Base-by-base conservation (phyloP, 1,140 invertebrate species). In the Drosophila lini region DNA sequence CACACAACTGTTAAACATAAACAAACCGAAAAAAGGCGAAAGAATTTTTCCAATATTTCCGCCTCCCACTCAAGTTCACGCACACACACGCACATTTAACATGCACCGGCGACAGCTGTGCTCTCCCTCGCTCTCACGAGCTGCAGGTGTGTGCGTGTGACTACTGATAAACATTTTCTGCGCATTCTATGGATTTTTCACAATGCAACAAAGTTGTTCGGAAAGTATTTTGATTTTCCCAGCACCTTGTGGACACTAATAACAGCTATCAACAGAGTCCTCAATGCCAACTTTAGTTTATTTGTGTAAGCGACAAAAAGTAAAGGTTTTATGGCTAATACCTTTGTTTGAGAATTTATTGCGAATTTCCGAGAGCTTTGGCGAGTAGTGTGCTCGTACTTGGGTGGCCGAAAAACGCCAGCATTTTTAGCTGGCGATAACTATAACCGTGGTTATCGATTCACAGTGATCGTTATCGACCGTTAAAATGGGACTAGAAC, bases 41-140 rank as follows among this genome's bases (percentile, higher is more conserved):
- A 34, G 71, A 61, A 67, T 67, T 79, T 88, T 74, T 68, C 57
- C 57, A 68, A 63, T 81, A 75, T 53, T 60, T 60, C 55, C 47
- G 83, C 76, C 78, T 75, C 78, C 74, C 63, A 58, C 70, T 38
- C 77, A 83, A 84, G 81, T 80, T 84, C 78, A 74, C 70, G 34
- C 44, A 41, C 69, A 70, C 42, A 52, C 62, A 48, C 28, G 42
- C 56, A 59, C 40, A 44, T 8, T 4, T 5, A 25, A 47, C 63
- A 45, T 65, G 63, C 60, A 64, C 64, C 64, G 64, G 64, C 64
- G 44, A 63, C 64, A 67, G 64, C 64, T 67, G 64, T 63, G 64
- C 28, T 44, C 25, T 61, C 56, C 38, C 62, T 34, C 28, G 22
- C 31, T 38, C 42, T 22, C 41, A 16, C 53, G 25, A 32, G 19